Conservation (phyloP, 2,113 vertebrate genomes). For the Coptodon rendalli region DNA sequence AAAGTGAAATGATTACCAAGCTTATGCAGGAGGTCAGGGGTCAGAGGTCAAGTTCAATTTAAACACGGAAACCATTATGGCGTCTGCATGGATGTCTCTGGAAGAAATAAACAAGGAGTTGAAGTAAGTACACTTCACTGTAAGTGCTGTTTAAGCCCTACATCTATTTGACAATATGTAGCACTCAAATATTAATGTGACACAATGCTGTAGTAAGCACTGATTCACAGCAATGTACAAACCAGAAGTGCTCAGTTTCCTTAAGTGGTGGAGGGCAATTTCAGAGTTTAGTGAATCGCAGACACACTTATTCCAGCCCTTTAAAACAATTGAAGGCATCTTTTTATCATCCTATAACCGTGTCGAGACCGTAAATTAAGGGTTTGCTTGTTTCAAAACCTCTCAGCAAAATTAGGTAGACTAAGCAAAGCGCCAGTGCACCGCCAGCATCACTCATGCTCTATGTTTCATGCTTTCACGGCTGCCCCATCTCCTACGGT, state of each 20-base stretch:
- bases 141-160: constrained; percentile 63
- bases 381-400: constrained; percentile 68
- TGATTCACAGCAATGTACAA: constrained; percentile 44
- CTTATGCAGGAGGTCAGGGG: constrained; percentile 98
- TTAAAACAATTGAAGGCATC: constrained; percentile 66
- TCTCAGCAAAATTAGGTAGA: constrained; percentile 73
- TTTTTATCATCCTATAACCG: constrained; percentile 70
- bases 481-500: neutral
- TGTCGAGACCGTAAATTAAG: constrained; percentile 63
- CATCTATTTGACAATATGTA: constrained; percentile 65
- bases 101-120: constrained; percentile 97
- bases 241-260: constrained; percentile 48
- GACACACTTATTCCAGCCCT: constrained; percentile 52
- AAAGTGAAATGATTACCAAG: constrained; percentile 99
- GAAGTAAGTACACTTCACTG: constrained; percentile 80
- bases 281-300: constrained; percentile 66
- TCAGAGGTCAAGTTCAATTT: constrained; percentile 99
- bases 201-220: constrained; percentile 63
- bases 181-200: constrained; percentile 71
- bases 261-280: constrained; percentile 62
- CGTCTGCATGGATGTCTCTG: constrained; percentile 92
- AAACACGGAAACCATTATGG: constrained; percentile 98
- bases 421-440: constrained; percentile 45
- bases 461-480: constrained; percentile 37
- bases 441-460: constrained; percentile 46